Base-by-base conservation (phyloP, 2,888 invertebrate species). In the Mimas tiliae region DNA sequence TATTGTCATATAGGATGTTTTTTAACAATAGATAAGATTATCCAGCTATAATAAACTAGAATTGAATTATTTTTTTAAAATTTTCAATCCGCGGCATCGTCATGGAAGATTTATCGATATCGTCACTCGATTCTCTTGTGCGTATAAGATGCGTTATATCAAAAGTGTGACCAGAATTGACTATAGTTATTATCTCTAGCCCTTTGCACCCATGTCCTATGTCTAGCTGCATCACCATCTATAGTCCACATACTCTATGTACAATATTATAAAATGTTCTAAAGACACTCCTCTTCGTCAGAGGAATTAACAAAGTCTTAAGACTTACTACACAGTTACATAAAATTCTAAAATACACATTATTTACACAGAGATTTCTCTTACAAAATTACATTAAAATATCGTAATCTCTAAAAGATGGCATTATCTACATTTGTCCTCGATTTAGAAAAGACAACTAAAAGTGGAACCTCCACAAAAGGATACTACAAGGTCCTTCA, bases 341-440 rank as follows among this genome's bases (percentile, higher is more conserved):
- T 38, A 47, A 45, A 47, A n/a, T n/a, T 62, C 8, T 14, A n/a
- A 27, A n/a, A 27, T n/a, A 42, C 53, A 0, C n/a, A 8, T 58
- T 42, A 42, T 38, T 38, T 62, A 62, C 21, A 42, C n/a, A 62
- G 14, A 48, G 6, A 45, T 62, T 45, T 45, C 45, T 11, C 34
- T 62, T 62, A 21, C 27, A 27, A 27, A 27, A 45, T 6, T 19
- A 58, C 3, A 0, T 38, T 8, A 38, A 2, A 11, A 58, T 38
- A 12, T 58, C 19, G 42, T 19, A 58, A 42, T 42, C 55, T 55
- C 42, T 42, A 58, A 16, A 19, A 16, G 21, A 38, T 58, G 55
- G 55, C 55, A 53, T 38, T 55, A 55, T 38, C 9, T 58, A 21
- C 12, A 42, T 42, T 42, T 12, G 19, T 19, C 6, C 53, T 27